Base-by-base conservation (phyloP, 2,113 vertebrate genomes). In the Prinia subflava region DNA sequence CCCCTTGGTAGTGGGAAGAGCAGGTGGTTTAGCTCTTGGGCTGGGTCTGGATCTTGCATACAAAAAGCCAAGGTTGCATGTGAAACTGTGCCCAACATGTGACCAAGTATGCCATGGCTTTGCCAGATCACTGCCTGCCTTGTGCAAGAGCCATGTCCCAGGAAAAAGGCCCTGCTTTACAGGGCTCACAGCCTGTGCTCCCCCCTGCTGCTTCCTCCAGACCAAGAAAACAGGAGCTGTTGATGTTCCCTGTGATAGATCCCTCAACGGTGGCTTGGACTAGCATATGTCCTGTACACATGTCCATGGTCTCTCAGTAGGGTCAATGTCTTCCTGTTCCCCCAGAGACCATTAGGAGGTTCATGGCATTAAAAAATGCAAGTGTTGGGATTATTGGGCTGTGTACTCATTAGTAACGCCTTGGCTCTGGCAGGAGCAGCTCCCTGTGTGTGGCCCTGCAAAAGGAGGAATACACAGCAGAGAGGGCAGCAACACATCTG, bases 221-320 rank as follows among this genome's bases (percentile, higher is more conserved):
- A 60, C 19, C 15, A 24, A 30, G 22, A 23, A 35, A 39, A 11
- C 8, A 16, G 69, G 46, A 67, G 44, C 17, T 56, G 14, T 71
- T 71, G 47, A 15, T 68, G 56, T 56, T 88, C 24, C 10, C 21
- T 1, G 0, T 10, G 16, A 9, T 18, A 24, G 75, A 16, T 75
- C 25, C 9, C 56, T 69, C 59, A 60, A 0, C 0, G 1, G 42
- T 47, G 18, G 49, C 47, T 83, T 35, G 24, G 30, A 37, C 14
- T 14, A 25, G 22, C 2, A 1, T 21, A 7, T 53, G 49, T 87
- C 44, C 13, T 55, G 16, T 67, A 33, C 27, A 5, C 0, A 0
- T 39, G 39, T 39, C 39, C 39, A 39, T 59, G 22, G 11, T 55
- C 31, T 55, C 37, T 44, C 12, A 75, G 44, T 23, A 50, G 56